Evolutionary conservation across 2,113 vertebrate species (phyloP).

Genomic region (Ochotona curzoniae): DNA sequence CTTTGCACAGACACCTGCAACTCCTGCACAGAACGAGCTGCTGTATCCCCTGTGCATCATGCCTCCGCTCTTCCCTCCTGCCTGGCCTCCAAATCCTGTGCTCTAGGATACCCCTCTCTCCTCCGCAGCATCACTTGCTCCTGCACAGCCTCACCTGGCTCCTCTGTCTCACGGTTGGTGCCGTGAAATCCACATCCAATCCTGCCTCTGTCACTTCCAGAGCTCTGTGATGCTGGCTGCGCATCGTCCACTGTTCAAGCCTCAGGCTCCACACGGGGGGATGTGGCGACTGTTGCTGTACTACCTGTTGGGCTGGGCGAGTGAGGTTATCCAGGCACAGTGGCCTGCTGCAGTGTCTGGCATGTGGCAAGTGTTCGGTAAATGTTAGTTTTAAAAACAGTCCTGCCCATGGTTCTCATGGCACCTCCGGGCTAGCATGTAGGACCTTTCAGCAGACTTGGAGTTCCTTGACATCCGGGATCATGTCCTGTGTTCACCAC

Average conservation of each 20-base stretch:
- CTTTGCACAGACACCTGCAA: not conserved
- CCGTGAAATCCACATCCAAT: not conserved
- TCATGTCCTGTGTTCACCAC: not conserved
- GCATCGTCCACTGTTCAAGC: not conserved
- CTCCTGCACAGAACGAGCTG: not conserved
- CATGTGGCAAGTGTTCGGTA: not conserved
- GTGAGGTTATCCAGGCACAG: not conserved
- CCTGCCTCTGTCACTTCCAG: not conserved
- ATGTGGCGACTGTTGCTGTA: not conserved
- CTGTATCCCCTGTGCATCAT: not conserved
- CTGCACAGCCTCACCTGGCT: not conserved
- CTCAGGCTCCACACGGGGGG: not conserved
- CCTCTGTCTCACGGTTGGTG: not conserved
- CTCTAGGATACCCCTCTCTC: not conserved
- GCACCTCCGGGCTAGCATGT: not conserved
- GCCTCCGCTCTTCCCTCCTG: not conserved
- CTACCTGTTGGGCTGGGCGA: not conserved
- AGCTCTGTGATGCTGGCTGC: not conserved
- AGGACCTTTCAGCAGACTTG: not conserved
- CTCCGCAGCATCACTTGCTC: not conserved
- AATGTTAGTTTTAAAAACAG: not conserved
- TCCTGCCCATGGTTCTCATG: not conserved
- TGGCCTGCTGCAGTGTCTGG: not conserved
- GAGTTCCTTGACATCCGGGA: not conserved
- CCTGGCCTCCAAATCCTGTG: not conserved